Evolutionary conservation across 1,140 invertebrate genomes (phyloP), one percentile per base, ranked within the genome.

Genomic region (Habropoda laboriosa): DNA sequence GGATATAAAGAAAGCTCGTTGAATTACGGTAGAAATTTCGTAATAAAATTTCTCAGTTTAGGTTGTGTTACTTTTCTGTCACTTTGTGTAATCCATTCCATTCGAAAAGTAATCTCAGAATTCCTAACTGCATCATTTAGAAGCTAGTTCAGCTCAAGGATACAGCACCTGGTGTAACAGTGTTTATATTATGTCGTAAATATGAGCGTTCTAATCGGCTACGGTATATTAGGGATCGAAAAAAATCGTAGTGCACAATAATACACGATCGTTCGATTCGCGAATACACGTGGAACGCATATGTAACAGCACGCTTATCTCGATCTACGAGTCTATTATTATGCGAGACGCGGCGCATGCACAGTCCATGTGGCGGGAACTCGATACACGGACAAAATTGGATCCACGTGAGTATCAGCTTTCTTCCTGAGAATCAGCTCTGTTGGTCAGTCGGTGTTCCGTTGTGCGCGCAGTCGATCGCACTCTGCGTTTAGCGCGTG

Each of bases 381-480:
- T 72, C 58, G 84, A 83, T 83, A 70, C 76, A 74, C 53, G 49
- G 61, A 87, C 80, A 86, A 88, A 86, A 88, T 88, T 86, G 84
- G 84, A 88, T 87, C 80, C 79, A 78, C 61, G 72, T 70, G 77
- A 63, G 77, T 85, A 85, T 88, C 84, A 81, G 60, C 72, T 88
- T 87, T 87, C 84, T 85, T 87, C 86, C 55, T 76, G 79, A 77
- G 86, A 88, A 74, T 58, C 57, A 78, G 55, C 42, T 55, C 18
- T 32, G 45, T n/a, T n/a, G n/a, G n/a, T n/a, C n/a, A 68, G 58
- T 61, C 42, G 61, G 47, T 76, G 55, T 61, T 40, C 51, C 53
- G 16, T 71, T 47, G 12, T 63, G 49, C 53, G 24, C 16, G n/a
- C 24, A 70, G 18, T 32, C 63, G 74, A 85, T 57, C 32, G 66